These are phyloP conservation scores for Aythya fuligula DNA, from an alignment of 2,797 vertebrate species.

Conservation along the genomic window DNA sequence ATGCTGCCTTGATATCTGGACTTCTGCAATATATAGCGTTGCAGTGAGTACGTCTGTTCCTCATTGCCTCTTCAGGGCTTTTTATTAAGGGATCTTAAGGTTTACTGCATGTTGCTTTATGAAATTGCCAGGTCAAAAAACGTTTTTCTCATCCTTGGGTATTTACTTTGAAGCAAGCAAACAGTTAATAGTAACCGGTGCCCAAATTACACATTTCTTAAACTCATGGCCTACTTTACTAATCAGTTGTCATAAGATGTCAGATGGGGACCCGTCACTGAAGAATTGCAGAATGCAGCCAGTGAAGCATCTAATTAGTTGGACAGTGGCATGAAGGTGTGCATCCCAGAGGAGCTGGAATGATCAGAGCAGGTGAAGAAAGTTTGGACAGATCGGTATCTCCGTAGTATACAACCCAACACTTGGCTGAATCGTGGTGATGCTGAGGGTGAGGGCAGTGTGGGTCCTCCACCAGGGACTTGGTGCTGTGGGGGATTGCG, in stretches of 20 bases:
- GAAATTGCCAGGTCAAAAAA: not conserved
- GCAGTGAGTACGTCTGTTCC: not conserved
- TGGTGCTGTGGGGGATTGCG: not conserved
- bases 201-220: conserved; percentile 74
- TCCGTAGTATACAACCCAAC: conserved; percentile 46
- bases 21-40: not conserved
- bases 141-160: not conserved
- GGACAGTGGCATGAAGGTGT: conserved; percentile 77
- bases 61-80: not conserved
- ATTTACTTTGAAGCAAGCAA: conserved; percentile 14
- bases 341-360: conserved; percentile 67
- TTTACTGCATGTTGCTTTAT: not conserved
- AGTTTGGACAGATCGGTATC: conserved; percentile 58
- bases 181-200: conserved; percentile 72
- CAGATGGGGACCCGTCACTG: conserved; percentile 77
- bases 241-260: conserved; percentile 79
- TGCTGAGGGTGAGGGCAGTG: not conserved
- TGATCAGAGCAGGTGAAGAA: conserved; percentile 77
- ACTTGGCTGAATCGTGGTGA: conserved; percentile 35
- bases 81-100: not conserved
- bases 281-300: conserved; percentile 77
- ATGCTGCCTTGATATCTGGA: conserved; percentile 12
- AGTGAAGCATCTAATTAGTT: conserved; percentile 81
- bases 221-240: conserved; percentile 78
- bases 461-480: not conserved